Base-by-base conservation (phyloP, 2,888 invertebrate species). In the Orthosia incerta region DNA sequence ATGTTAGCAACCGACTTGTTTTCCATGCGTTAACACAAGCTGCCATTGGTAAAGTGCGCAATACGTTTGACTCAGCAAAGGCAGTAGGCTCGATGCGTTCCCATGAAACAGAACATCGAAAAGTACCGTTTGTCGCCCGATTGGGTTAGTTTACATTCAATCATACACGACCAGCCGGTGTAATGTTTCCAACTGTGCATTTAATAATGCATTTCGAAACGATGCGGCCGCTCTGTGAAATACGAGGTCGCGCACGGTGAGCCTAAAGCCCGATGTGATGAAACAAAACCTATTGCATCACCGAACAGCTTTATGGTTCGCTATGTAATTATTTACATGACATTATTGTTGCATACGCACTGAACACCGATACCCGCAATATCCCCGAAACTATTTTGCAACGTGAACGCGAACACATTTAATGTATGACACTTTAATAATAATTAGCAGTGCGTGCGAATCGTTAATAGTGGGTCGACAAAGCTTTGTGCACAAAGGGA, bases 131-230 rank as follows among this genome's bases (percentile, higher is more conserved):
- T 86, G 80, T 80, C 79, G 77, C 59, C 76, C 76, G 83, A 87
- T 80, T 83, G 79, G 89, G 87, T 91, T 91, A 90, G 90, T 92
- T 93, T 92, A 91, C 91, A 93, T 92, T 91, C 90, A 93, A 92
- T 93, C 91, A 89, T 87, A 90, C 87, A 86, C 89, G 77, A 84
- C 86, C 86, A 86, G 86, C 83, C 87, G 86, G 91, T 89, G 91
- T 92, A 92, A 90, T 87, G 91, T 94, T 93, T 91, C 93, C 90
- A 92, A 93, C 93, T 94, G 94, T 96, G 95, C 95, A 95, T 95
- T 96, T 91, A 95, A 86, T 86, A 86, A 95, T 96, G 95, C 95
- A 95, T 96, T 96, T 96, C 96, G 96, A 94, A 94, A 96, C 93
- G 95, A 94, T 94, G 94, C 95, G 94, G 93, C 93, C 92, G 93